Evolutionary conservation across 2,888 invertebrate genomes (phyloP).

Genomic region (Gasteruption jaculator): DNA sequence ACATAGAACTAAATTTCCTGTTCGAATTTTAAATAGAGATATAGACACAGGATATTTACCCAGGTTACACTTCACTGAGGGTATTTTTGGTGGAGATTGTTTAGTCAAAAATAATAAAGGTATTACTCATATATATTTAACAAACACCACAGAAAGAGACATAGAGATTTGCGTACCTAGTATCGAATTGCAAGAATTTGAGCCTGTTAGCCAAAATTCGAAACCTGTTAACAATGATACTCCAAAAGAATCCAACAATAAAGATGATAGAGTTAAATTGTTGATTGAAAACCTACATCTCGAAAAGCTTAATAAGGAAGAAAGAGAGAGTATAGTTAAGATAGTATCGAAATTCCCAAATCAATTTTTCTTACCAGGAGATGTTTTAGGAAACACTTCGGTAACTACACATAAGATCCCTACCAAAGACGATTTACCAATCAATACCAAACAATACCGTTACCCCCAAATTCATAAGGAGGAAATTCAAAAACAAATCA

Average conservation of each 20-base stretch:
- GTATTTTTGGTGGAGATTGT: constrained; percentile 2
- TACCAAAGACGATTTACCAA: constrained; percentile 9
- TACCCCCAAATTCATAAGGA: no score
- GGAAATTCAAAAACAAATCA: constrained; percentile 1
- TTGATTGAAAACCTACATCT: neutral
- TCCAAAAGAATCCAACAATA: neutral
- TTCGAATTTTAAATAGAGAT: no score
- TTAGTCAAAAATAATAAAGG: constrained; percentile 3
- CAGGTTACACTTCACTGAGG: neutral
- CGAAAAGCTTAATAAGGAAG: neutral
- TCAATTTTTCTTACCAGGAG: neutral
- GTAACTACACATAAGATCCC: neutral
- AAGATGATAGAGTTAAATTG: no score
- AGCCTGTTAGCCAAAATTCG: neutral
- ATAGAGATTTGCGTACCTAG: constrained; percentile 1
- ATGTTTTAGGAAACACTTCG: neutral
- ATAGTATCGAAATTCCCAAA: neutral
- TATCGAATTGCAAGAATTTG: neutral
- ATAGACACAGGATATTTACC: neutral
- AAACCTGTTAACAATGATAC: neutral
- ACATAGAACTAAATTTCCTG: no score
- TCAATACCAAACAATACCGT: no score
- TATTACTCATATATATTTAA: neutral
- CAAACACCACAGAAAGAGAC: constrained; percentile 4
- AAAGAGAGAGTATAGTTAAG: neutral